A percentile compares a stretch with the other conserved stretches of the same genome.
phyloP scores from a whole-genome alignment of 2,113 vertebrate genomes.

The Leucosticte australis region DNA sequence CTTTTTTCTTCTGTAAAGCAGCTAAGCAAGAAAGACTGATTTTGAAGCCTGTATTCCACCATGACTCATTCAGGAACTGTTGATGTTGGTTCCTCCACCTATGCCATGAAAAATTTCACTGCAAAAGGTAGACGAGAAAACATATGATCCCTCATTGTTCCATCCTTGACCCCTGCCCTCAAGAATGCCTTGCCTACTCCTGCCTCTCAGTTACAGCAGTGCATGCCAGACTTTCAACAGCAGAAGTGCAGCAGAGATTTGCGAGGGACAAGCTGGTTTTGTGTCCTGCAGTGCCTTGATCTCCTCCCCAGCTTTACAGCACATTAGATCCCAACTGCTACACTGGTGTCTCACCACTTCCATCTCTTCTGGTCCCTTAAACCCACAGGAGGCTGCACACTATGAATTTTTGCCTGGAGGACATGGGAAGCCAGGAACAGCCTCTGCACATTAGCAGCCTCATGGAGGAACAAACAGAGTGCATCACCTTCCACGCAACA shows the following conservation, averaged over 20 bases:
- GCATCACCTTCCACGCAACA: neutral
- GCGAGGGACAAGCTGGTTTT: neutral
- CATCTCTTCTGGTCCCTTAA: neutral
- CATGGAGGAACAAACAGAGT: neutral
- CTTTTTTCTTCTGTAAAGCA: neutral
- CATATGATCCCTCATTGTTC: neutral
- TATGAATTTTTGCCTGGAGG: accelerated
- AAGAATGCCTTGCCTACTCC: neutral
- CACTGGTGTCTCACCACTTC: neutral
- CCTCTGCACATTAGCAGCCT: neutral
- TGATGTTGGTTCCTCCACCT: neutral
- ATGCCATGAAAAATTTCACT: neutral
- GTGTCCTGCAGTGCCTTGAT: neutral
- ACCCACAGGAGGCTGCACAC: neutral
- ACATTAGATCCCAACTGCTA: neutral
- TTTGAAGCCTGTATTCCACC: neutral
- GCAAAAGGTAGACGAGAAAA: neutral
- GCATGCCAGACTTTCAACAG: neutral
- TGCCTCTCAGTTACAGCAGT: neutral
- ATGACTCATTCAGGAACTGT: neutral
- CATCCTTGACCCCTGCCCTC: neutral
- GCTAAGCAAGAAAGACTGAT: neutral
- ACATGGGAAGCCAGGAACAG: neutral
- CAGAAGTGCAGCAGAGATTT: neutral
- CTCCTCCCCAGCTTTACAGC: neutral